A percentile compares a stretch with the other conserved stretches of the same genome.
These are phyloP conservation scores for Linurgus olivaceus DNA, from an alignment of 2,797 vertebrate genomes.

Conservation along the genomic window DNA sequence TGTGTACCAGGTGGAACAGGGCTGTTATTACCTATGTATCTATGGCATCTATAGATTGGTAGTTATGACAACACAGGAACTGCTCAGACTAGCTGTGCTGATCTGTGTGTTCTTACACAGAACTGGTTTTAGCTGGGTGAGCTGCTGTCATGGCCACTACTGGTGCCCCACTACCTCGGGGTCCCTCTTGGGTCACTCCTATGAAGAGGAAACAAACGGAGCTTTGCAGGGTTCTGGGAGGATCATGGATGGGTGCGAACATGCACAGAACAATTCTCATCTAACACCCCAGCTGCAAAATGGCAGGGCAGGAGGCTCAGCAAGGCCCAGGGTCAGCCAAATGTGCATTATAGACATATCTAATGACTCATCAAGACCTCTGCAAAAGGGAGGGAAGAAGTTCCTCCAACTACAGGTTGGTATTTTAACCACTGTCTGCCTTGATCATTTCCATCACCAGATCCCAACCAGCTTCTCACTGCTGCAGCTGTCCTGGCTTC, in stretches of 20 bases:
- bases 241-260: background rate
- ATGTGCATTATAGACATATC: fast-evolving
- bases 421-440: background rate
- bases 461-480: background rate
- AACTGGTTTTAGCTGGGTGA: background rate
- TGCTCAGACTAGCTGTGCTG: background rate
- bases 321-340: background rate
- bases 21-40: background rate
- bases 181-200: background rate
- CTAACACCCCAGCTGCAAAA: background rate
- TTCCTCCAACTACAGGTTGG: background rate
- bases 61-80: background rate
- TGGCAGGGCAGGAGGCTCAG: background rate
- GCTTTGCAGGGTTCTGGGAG: background rate
- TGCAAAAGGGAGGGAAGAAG: background rate
- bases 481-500: background rate
- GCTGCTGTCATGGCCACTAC: background rate
- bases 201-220: background rate
- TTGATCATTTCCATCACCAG: background rate
- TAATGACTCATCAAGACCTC: background rate
- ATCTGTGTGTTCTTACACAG: background rate
- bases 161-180: background rate
- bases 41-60: background rate
- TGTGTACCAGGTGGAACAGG: background rate
- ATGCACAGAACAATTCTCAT: background rate